Base-by-base conservation (phyloP, 2,888 invertebrate genomes). In the Physocephala rufipes region DNA sequence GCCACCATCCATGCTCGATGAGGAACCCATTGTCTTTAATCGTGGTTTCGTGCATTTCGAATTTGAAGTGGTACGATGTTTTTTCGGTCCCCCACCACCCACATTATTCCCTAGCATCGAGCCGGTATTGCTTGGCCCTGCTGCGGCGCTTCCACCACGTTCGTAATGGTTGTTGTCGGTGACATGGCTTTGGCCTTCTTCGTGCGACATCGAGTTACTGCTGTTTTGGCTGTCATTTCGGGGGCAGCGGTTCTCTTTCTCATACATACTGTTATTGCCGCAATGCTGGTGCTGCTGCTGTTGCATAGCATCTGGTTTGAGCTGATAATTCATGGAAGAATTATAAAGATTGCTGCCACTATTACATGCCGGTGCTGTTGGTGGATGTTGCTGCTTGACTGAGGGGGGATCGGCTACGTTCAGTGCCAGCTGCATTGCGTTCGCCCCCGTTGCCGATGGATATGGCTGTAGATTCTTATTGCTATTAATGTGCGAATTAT, bases 1-100 rank as follows among this genome's bases (percentile, higher is more conserved):
- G 74, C 86, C 87, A 72, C 87, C 87, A 71, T 88, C 88, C 76
- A 87, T 87, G 79, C 88, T 89, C 2, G 83, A 84, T 45, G 82
- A 85, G 71, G 82, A 83, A 1, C 83, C 81, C 74, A 85, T 81
- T 72, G 84, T 86, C 83, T 86, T 86, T 80, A 86, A 84, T 61
- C 86, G 84, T 21, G 86, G 85, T 75, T 86, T 86, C 12, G 84
- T 81, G 30, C 85, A 82, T 74, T 86, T 86, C 26, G 86, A 82
- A 75, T 84, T 86, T 66, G 85, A 84, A 71, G 83, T 84, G 76
- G 82, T 81, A 71, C 86, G 84, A 79, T 86, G 86, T 73, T 86
- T 86, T 70, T 85, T 86, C 51, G 77, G 77, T 74, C 80, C 83
- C 24, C 78, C 78, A 0, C 74, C 78, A 30, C 74, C 74, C 12